phyloP scores from a whole-genome alignment of 1,140 invertebrate genomes.

The Vollenhovia emeryi region DNA sequence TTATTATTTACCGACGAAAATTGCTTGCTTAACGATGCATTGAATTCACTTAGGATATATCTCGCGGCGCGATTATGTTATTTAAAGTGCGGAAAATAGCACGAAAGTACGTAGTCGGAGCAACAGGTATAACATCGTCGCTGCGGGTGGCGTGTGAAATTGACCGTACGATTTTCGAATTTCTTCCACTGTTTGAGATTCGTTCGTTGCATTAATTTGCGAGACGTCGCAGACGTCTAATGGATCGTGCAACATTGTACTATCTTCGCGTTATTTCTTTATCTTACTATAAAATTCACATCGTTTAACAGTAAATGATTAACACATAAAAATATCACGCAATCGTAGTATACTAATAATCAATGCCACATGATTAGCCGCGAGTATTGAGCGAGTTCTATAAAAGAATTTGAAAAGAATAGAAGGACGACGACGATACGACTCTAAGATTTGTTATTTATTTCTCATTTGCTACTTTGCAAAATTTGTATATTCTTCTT shows the following conservation, averaged over 20 bases:
- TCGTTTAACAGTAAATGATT: background rate
- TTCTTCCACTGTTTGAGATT: conserved; percentile 1
- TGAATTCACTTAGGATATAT: background rate
- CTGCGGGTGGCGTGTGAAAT: conserved; percentile 5
- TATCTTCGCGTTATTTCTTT: background rate
- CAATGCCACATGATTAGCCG: background rate
- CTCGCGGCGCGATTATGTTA: background rate
- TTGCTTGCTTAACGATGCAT: background rate
- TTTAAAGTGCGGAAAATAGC: conserved; percentile 19
- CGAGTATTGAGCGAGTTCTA: background rate
- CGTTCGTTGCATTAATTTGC: background rate
- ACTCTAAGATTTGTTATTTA: background rate
- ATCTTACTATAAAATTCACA: background rate
- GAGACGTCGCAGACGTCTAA: background rate
- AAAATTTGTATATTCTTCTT: background rate
- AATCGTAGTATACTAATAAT: background rate
- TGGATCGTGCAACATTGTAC: background rate
- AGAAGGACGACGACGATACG: background rate
- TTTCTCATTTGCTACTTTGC: background rate
- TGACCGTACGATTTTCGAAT: conserved; percentile 29
- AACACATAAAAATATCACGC: background rate
- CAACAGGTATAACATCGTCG: conserved; percentile 26
- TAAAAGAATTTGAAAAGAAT: background rate
- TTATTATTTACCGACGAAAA: background rate
- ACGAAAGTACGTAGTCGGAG: conserved; percentile 13